Evolutionary conservation across 2,797 vertebrate genomes (phyloP), one percentile per base, ranked within the genome.

Genomic region (Arrhamphus sclerolepis): DNA sequence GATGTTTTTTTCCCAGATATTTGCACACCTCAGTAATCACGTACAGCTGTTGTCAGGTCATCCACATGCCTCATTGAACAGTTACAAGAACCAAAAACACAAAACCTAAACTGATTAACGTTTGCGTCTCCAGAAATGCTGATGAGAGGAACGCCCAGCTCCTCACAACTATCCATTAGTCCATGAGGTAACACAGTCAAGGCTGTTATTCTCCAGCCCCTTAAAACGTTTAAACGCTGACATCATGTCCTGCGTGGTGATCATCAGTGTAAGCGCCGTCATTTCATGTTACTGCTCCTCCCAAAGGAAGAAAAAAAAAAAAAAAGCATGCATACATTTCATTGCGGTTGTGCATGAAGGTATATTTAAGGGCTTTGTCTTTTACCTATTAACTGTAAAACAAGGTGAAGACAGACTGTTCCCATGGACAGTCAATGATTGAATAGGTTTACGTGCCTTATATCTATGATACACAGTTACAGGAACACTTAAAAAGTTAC

Each of bases 381-480:
- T 61, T 72, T 29, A 78, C 60, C 68, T 24, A 72, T 76, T 81
- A 76, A 70, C 59, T 43, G 19, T 26, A 21, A 52, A 62, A 13
- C 8, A 56, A 46, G 14, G 3, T 19, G 7, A 34, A 5, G 50
- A 46, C 34, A 38, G 53, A 21, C 48, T 9, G 14, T 49, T 13
- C 5, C 26, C 3, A 19, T 5, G 5, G 34, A 28, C 0, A 6
- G 61, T 75, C 17, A 81, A 72, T 80, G 40, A 75, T 84, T 80
- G 43, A 56, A 62, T 19, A 41, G 4, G 21, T 34, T 52, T 39
- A 62, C 3, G 17, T 57, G 28, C 8, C 6, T 41, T 24, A 16
- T 20, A 22, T 46, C 9, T 61, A 44, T 7, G 16, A 16, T 7
- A 44, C 13, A 13, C 24, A 14, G 58, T 14, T 18, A 42, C 8